Evolutionary conservation across 2,113 vertebrate species (phyloP).

Genomic region (Bambusicola thoracicus): DNA sequence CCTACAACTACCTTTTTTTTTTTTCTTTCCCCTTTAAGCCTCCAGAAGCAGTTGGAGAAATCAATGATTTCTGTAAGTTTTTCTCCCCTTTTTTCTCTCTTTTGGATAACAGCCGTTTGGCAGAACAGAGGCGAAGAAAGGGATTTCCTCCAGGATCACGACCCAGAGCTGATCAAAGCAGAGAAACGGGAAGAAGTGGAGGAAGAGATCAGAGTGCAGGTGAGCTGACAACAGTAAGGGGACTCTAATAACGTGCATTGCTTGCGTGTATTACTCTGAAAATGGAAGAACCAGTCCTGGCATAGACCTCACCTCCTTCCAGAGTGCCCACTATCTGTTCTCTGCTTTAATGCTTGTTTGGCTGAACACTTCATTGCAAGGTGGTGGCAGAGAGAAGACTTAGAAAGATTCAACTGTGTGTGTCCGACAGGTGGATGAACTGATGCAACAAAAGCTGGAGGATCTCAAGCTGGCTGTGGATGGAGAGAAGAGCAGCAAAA

Average conservation of each 20-base stretch:
- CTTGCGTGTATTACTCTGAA: not conserved
- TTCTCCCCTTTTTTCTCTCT: not conserved
- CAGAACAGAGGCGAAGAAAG: conserved; percentile 76
- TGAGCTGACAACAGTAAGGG: conserved; percentile 19
- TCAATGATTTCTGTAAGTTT: not conserved
- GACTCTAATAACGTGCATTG: not conserved
- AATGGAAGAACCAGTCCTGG: not conserved
- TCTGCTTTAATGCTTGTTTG: not conserved
- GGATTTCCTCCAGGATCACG: conserved; percentile 82
- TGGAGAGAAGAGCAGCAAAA: conserved; percentile 67
- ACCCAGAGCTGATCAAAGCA: conserved; percentile 82
- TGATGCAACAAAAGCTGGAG: conserved; percentile 85
- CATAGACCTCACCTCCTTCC: not conserved
- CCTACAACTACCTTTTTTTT: not conserved
- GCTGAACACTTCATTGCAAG: not conserved
- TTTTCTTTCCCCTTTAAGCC: not conserved
- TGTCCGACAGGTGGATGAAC: conserved; percentile 81
- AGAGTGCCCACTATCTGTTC: not conserved
- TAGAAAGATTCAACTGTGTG: not conserved
- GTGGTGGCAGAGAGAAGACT: not conserved
- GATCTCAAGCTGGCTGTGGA: conserved; percentile 81
- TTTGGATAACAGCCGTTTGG: conserved; percentile 79
- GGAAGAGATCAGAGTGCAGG: conserved; percentile 86
- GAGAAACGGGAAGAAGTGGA: conserved; percentile 83
- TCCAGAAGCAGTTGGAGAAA: not conserved